Percentiles rank a stretch among this genome's conserved stretches.
phyloP scores from a whole-genome alignment of 2,888 invertebrate genomes.

The Achlya flavicornis region DNA sequence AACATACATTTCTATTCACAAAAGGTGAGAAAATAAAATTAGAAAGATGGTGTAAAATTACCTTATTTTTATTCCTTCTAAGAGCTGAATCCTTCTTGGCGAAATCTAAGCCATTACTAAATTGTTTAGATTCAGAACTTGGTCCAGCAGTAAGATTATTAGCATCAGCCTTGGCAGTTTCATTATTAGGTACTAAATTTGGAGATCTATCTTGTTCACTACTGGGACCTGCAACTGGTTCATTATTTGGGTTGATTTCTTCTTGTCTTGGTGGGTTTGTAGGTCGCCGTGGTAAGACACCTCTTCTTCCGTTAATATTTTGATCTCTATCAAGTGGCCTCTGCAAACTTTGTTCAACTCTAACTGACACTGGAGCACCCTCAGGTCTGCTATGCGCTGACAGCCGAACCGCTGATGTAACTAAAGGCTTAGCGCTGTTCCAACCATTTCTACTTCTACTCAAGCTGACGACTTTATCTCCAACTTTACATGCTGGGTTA shows the following conservation, averaged over 20 bases:
- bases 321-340: constrained; percentile 86
- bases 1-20: no score
- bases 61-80: constrained; percentile 72
- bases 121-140: constrained; percentile 51
- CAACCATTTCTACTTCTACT: constrained; percentile 84
- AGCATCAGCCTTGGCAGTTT: constrained; percentile 56
- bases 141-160: constrained; percentile 45
- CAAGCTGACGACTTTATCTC: constrained; percentile 90
- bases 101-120: constrained; percentile 52
- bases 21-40: no score
- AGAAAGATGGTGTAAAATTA: constrained; percentile 24
- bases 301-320: constrained; percentile 89
- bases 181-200: constrained; percentile 40
- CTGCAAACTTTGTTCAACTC: constrained; percentile 76
- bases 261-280: constrained; percentile 49
- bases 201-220: constrained; percentile 50
- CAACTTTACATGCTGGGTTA: constrained; percentile 93
- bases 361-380: constrained; percentile 76
- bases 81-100: constrained; percentile 63
- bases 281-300: constrained; percentile 77
- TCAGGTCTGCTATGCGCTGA: constrained; percentile 67
- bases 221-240: constrained; percentile 78
- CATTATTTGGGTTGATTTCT: constrained; percentile 49
- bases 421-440: constrained; percentile 80
- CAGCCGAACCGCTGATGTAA: constrained; percentile 82